Conservation (phyloP, 2,113 vertebrate genomes). For the Prolemur simus region DNA sequence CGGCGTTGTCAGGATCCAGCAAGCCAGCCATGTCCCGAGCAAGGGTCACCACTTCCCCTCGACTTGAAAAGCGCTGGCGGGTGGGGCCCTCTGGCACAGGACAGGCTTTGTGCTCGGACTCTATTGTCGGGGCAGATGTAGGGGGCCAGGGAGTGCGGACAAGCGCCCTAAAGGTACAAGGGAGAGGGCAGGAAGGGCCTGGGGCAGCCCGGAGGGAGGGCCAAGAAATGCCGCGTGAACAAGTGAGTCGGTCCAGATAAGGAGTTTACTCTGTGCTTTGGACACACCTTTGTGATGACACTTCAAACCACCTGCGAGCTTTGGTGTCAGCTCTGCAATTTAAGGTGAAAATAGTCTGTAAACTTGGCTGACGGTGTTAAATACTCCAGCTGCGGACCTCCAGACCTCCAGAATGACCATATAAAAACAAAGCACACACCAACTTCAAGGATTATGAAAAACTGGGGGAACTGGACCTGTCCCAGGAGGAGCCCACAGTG, state of each 20-base stretch:
- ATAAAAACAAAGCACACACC: accelerated
- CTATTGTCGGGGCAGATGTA: constrained; percentile 87
- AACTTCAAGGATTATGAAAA: neutral
- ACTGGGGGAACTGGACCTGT: neutral
- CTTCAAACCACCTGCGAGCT: accelerated
- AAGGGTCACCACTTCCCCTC: constrained; percentile 90
- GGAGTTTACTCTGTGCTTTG: neutral
- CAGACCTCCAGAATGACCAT: neutral
- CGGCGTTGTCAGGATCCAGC: constrained; percentile 92
- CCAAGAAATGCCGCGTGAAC: neutral
- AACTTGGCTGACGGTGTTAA: too few species aligned
- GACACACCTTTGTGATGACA: neutral
- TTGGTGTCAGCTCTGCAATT: neutral
- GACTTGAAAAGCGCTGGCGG: constrained; percentile 87
- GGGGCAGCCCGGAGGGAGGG: too few species aligned
- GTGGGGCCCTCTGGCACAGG: constrained; percentile 87
- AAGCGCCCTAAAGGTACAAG: constrained; percentile 43
- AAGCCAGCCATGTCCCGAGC: constrained; percentile 95
- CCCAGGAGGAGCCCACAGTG: constrained; percentile 36
- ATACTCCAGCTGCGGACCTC: too few species aligned
- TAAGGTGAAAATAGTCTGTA: neutral
- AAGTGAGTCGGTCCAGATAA: neutral
- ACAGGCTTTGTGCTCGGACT: constrained; percentile 89
- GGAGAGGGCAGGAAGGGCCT: constrained; percentile 30
- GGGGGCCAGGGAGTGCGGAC: constrained; percentile 81